phyloP scores from a whole-genome alignment of 2,797 vertebrate genomes.

The Ctenosaura bakeri region DNA sequence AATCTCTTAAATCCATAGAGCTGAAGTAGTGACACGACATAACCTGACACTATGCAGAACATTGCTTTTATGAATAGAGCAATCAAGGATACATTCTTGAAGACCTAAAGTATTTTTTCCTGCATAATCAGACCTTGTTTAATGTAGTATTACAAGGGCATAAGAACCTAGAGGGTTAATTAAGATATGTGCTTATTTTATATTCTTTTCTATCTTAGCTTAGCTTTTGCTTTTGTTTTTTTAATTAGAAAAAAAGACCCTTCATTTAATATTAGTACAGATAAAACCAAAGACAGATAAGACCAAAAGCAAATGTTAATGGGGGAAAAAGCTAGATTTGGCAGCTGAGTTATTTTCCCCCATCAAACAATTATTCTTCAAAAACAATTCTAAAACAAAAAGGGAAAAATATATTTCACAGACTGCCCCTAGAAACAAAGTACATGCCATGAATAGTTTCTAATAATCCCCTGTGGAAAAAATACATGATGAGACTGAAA shows the following conservation, averaged over 20 bases:
- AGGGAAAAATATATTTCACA: not conserved
- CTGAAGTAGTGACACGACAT: not conserved
- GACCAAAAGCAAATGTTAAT: not conserved
- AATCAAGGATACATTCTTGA: not conserved
- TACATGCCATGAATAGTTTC: conserved; percentile 12
- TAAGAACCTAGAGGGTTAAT: not conserved
- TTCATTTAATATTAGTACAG: not conserved
- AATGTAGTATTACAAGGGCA: not conserved
- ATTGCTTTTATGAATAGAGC: not conserved
- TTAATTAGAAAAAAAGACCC: not conserved
- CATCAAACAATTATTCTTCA: not conserved
- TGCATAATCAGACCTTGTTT: not conserved
- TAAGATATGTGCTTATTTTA: not conserved
- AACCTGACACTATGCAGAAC: not conserved
- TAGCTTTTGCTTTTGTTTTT: not conserved
- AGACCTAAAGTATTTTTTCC: not conserved
- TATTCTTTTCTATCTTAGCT: not conserved
- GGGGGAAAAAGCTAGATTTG: not conserved
- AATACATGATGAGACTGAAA: conserved; percentile 24
- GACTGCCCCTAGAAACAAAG: not conserved
- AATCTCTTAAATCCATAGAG: not conserved
- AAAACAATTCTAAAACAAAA: not conserved
- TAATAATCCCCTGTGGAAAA: conserved; percentile 33
- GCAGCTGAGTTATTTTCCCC: not conserved
- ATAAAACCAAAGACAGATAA: not conserved